A percentile compares a stretch with the other conserved stretches of the same genome.
Conservation (phyloP, 2,797 vertebrate genomes). For the Carcharodon carcharias region DNA sequence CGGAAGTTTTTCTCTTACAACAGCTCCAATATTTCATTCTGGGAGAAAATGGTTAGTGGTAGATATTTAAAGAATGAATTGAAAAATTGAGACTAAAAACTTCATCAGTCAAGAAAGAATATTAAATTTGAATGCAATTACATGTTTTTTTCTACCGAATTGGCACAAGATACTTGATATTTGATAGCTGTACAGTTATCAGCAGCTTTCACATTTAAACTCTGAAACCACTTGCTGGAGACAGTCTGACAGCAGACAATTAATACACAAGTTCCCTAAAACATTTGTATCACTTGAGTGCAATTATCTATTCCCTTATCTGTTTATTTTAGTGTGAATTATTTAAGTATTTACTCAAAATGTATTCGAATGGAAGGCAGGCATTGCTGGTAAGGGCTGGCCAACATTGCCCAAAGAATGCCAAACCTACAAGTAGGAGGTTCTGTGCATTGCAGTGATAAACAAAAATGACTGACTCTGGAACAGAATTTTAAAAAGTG, state of each 20-base stretch:
- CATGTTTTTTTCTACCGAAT: not conserved
- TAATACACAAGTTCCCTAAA: not conserved
- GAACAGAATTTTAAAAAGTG: too few relatives aligned
- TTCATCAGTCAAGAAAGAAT: not conserved
- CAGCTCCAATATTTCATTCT: slow-evolving; percentile 99
- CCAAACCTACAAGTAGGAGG: not conserved
- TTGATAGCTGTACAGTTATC: not conserved
- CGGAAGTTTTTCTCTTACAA: slow-evolving; percentile 94
- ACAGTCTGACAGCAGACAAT: not conserved
- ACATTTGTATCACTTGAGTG: not conserved
- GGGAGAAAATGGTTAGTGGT: not conserved
- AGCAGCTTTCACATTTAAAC: not conserved
- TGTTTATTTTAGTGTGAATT: not conserved
- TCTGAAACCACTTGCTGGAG: not conserved
- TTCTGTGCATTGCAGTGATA: not conserved
- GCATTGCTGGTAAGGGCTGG: not conserved
- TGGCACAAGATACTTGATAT: not conserved
- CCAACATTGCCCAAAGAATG: not conserved
- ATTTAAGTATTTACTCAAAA: not conserved
- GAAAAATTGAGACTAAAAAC: not conserved
- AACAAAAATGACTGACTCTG: not conserved
- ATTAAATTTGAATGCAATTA: not conserved
- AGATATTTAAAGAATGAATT: not conserved
- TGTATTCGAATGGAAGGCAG: not conserved
- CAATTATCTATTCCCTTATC: not conserved